Evolutionary conservation across 2,797 vertebrate genomes (phyloP).

Genomic region (Euthynnus affinis): DNA sequence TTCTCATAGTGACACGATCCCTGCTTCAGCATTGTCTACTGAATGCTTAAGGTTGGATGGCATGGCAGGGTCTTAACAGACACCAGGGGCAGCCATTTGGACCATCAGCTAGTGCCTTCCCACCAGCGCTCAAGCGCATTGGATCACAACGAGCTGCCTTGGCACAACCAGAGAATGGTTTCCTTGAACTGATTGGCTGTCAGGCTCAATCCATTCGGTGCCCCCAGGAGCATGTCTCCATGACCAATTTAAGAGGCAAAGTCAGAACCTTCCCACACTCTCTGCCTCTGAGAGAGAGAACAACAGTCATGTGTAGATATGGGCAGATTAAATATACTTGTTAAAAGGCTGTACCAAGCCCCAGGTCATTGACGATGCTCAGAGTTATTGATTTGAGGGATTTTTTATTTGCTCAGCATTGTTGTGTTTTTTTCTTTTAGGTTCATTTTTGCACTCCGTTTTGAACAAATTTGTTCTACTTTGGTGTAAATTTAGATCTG

Average conservation of each 20-base stretch:
- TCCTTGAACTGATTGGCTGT: slow-evolving; percentile 79
- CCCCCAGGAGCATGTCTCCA: slow-evolving; percentile 76
- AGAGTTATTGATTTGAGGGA: slow-evolving; percentile 63
- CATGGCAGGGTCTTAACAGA: slow-evolving; percentile 67
- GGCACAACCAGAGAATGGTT: slow-evolving; percentile 68
- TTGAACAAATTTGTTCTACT: slow-evolving; percentile 13
- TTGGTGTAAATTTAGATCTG: slow-evolving; percentile 5
- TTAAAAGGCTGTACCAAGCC: slow-evolving; percentile 62
- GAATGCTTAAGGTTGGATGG: slow-evolving; percentile 62
- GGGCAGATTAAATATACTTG: slow-evolving; percentile 74
- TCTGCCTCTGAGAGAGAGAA: slow-evolving; percentile 61
- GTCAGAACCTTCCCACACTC: slow-evolving; percentile 82
- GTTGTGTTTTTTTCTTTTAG: slow-evolving; percentile 9
- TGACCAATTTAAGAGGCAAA: slow-evolving; percentile 79
- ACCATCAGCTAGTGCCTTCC: slow-evolving; percentile 71
- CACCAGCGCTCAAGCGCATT: slow-evolving; percentile 69
- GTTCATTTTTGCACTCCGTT: slow-evolving; percentile 30
- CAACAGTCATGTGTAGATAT: slow-evolving; percentile 63
- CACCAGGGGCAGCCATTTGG: slow-evolving; percentile 69
- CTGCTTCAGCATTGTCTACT: slow-evolving; percentile 41
- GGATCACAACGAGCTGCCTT: slow-evolving; percentile 74
- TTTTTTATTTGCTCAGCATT: slow-evolving; percentile 28
- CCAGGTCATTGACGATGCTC: slow-evolving; percentile 61
- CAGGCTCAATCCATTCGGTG: slow-evolving; percentile 77
- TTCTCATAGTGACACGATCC: slow-evolving; percentile 52